Evolutionary conservation across 2,888 invertebrate species (phyloP), one percentile per base, ranked within the genome.

Genomic region (Gordius sp.): DNA sequence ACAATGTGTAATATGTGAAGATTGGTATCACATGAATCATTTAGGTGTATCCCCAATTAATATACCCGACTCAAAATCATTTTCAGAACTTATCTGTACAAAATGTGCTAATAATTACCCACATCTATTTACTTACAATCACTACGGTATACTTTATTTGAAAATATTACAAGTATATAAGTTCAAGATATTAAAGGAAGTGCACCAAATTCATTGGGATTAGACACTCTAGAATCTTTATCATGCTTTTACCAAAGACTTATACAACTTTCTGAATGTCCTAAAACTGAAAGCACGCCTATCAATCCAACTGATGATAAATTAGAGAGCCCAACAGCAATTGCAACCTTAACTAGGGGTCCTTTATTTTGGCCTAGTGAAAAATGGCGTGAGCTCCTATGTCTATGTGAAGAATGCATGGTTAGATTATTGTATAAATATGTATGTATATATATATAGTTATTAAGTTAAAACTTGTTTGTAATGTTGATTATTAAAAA

Each of bases 1-100:
- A 56, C 93, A 97, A 67, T 97, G 97, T 66, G 75, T 82, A 52
- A 72, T 89, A 57, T 97, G 97, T 69, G 97, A 97, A 68, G 93
- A 97, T 69, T 97, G 97, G 97, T 83, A 79, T 64, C 97, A 97
- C 72, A 75, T 79, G 26, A 70, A 74, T 27, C 55, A 24, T 56
- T n/a, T 59, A 16, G 27, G 55, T 28, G 4, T 25, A 53, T 20
- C 39, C 4, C 20, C 28, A 47, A 39, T 39, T 25, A 25, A 57
- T 18, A 52, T 25, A 39, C 18, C 28, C 13, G 25, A 59, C 1
- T 61, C 60, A 20, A 56, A 59, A 27, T 74, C 75, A 52, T 82
- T 78, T 66, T 74, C 76, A 57, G 86, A 87, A 73, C 79, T 86
- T 78, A 76, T 82, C 57, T 87, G 86, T 67, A 76, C 75, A 57